These are phyloP conservation scores for Mythimna loreyi DNA, from an alignment of 2,888 invertebrate species.

Conservation along the genomic window DNA sequence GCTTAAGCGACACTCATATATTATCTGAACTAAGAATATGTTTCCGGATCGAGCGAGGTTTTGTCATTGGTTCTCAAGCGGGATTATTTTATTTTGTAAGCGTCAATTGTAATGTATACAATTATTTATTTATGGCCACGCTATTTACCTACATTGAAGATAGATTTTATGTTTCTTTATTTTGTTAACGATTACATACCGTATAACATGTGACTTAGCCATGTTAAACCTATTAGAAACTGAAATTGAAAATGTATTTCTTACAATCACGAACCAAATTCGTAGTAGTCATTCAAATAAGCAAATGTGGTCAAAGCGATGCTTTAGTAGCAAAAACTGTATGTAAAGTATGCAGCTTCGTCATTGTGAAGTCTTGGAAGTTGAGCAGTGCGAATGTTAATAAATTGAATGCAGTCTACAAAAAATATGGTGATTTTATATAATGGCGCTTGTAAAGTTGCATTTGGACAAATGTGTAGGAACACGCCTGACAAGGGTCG, in stretches of 20 bases:
- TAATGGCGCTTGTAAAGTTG: slow-evolving; percentile 70
- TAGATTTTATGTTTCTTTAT: slow-evolving; percentile 43
- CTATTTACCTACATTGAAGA: slow-evolving; percentile 61
- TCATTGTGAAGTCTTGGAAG: slow-evolving; percentile 40
- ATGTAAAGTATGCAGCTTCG: slow-evolving; percentile 35
- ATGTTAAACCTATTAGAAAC: slow-evolving; percentile 14
- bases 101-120: slow-evolving; percentile 66
- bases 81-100: slow-evolving; percentile 76
- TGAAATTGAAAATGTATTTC: slow-evolving; percentile 24
- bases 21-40: slow-evolving; percentile 86
- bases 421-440: slow-evolving; percentile 64
- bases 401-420: slow-evolving; percentile 54
- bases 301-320: slow-evolving; percentile 25
- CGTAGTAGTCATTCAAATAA: slow-evolving; percentile 23
- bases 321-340: slow-evolving; percentile 33
- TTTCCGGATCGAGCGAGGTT: slow-evolving; percentile 87
- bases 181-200: slow-evolving; percentile 39
- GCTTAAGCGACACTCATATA: slow-evolving; percentile 88
- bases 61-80: slow-evolving; percentile 78
- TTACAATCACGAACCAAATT: slow-evolving; percentile 5
- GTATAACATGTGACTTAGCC: slow-evolving; percentile 35
- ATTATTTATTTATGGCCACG: slow-evolving; percentile 63
- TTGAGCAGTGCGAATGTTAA: slow-evolving; percentile 52
- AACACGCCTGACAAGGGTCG: slow-evolving; percentile 76
- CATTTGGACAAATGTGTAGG: slow-evolving; percentile 70